Evolutionary conservation across 2,888 invertebrate genomes (phyloP), one percentile per base, ranked within the genome.

Genomic region (Drosophila paranaensis): DNA sequence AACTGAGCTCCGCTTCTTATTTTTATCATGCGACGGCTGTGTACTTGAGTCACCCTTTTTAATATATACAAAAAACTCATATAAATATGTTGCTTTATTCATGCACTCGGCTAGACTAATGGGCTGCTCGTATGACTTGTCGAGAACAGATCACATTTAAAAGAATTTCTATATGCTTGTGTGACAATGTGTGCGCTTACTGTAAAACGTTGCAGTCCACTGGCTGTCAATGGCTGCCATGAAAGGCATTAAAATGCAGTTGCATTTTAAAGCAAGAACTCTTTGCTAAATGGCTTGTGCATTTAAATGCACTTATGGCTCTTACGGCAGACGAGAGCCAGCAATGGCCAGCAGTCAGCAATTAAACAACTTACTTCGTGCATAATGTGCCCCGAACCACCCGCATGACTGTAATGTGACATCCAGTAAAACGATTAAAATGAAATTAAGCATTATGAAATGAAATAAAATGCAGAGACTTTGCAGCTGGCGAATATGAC

Each of bases 301-400:
- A 71, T 78, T 86, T 84, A 78, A 88, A 82, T 71, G 71, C 77
- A 70, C 77, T 81, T 84, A 76, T 71, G 64, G 67, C 40, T 64
- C 64, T 20, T 20, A 1, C 20, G 20, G 64, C 46, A 57, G 20
- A 67, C 43, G 57, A 6, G 42, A 11, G 40, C 48, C 43, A 51
- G 11, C 57, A 62, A 58, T 64, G 71, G 62, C 5, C 63, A 50
- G 40, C 57, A 33, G 62, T 5, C 27, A 30, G 35, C 61, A 72
- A 77, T 76, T 77, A 67, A 64, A 40, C 58, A 53, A 51, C 57
- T 48, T 48, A 50, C 65, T 46, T 25, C 13, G 46, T 46, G 20
- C 14, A 39, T 40, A 33, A 16, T 39, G 58, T 14, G 11, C 14
- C 14, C 25, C 39, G 9, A 25, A 11, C 33, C 40, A 5, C n/a